Base-by-base conservation (phyloP, 2,888 invertebrate genomes). In the Drosophila borealis region DNA sequence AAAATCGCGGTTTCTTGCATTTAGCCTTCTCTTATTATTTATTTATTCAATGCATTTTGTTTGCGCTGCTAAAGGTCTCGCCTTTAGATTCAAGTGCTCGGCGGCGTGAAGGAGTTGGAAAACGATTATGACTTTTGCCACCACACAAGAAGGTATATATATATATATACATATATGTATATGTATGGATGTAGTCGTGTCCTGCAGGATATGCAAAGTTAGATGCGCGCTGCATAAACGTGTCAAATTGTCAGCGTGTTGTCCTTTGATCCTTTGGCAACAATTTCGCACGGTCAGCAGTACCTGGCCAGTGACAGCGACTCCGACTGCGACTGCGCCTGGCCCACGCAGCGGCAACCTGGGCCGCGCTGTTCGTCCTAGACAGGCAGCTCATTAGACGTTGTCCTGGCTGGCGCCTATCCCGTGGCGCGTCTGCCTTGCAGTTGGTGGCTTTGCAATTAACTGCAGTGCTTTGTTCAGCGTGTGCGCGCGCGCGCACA, bases 381-480 rank as follows among this genome's bases (percentile, higher is more conserved):
- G 87, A 85, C 87, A 51, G 42, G 13, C 41, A 17, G 63, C 74
- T 87, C 85, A 82, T 85, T 85, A 82, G 70, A 73, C 50, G 48
- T 48, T 73, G 39, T 60, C 34, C 66, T 50, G 53, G 50, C 81
- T 88, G 85, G 85, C 85, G 85, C 85, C 85, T 85, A 72, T 86
- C 85, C 85, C 79, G 88, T 71, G 37, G 85, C 54, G 85, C 46
- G 69, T 78, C 74, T 74, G 44, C 46, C 84, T 73, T 70, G 62
- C 68, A 55, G 72, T 73, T 85, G 81, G 88, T 86, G 85, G 85
- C 85, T 88, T 85, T 88, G 87, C 85, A 88, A 86, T 86, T 86
- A 86, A 86, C 88, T 88, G 88, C 82, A 76, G 73, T 59, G 85
- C 76, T 59, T 85, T 77, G 79, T 74, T 62, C 3, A 29, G 54